Evolutionary conservation across 92 coral and sea anemone genomes (phyloP).

Genomic region (Heteractis magnifica): DNA sequence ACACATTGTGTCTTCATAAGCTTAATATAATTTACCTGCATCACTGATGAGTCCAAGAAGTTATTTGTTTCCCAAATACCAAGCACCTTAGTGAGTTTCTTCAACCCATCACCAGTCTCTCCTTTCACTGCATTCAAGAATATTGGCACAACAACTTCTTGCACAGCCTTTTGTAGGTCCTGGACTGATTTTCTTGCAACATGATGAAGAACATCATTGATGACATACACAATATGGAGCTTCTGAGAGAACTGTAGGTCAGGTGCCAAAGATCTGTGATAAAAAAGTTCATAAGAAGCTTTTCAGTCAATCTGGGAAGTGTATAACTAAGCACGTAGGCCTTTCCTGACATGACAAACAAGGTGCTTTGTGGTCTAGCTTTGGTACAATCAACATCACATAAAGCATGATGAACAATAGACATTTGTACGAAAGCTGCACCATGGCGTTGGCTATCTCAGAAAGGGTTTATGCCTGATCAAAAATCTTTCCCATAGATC

Average conservation of each 20-base stretch:
- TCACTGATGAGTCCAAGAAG: conserved; percentile 65
- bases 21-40: conserved; percentile 48
- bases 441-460: too few species aligned
- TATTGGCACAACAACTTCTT: conserved; percentile 84
- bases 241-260: conserved; percentile 88
- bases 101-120: conserved; percentile 82
- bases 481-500: too few species aligned
- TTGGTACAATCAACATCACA: too few species aligned
- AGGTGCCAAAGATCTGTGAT: conserved; percentile 71
- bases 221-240: conserved; percentile 85
- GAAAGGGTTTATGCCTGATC: too few species aligned
- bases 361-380: too few species aligned
- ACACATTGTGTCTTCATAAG: too few species aligned
- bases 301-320: too few species aligned
- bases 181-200: conserved; percentile 76
- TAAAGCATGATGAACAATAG: too few species aligned
- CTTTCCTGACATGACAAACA: too few species aligned
- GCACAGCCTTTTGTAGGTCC: conserved; percentile 66
- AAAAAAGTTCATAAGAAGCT: neutral
- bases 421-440: too few species aligned
- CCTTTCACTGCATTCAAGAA: conserved; percentile 76
- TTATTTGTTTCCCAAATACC: conserved; percentile 92
- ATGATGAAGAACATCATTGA: conserved; percentile 88
- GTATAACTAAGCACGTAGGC: too few species aligned
- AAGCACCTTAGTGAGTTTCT: conserved; percentile 79